Evolutionary conservation across 2,797 vertebrate genomes (phyloP).

Genomic region (Enteromius mattozi): DNA sequence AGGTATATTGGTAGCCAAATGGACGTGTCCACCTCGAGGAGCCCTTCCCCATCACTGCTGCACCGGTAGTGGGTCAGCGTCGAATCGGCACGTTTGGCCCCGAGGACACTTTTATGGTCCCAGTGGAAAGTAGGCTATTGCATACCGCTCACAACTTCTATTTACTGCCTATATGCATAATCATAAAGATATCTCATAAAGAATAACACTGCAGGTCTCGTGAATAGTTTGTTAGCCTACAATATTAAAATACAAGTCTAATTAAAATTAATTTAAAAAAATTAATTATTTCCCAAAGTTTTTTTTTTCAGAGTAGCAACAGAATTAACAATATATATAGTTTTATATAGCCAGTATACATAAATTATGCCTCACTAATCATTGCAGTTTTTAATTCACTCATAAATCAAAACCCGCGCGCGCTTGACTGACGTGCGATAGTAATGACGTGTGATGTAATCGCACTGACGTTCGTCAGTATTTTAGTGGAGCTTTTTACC

Average conservation of each 20-base stretch:
- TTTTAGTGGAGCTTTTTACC: neutral
- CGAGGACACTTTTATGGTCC: constrained; percentile 13
- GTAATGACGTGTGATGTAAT: neutral
- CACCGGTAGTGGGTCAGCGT: constrained; percentile 1
- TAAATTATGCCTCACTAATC: no score
- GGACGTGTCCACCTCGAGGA: constrained; percentile 44
- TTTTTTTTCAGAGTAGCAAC: neutral
- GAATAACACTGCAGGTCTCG: neutral
- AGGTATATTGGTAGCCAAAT: neutral
- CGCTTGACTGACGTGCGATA: neutral
- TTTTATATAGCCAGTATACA: neutral
- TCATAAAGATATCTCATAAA: neutral
- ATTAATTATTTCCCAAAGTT: no score
- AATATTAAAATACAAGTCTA: neutral
- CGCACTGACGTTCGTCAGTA: neutral
- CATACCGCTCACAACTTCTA: constrained; percentile 15
- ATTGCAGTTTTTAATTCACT: neutral
- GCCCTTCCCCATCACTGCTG: constrained; percentile 29
- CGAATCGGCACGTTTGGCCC: constrained; percentile 17
- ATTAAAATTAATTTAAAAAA: neutral
- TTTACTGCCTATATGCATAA: neutral
- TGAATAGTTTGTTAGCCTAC: neutral
- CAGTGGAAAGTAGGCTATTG: constrained; percentile 10
- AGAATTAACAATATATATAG: neutral
- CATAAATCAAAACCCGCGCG: neutral